Percentiles rank a stretch among this genome's conserved stretches.
Evolutionary conservation across 2,113 vertebrate genomes (phyloP).

Genomic region (Saiga tatarica): DNA sequence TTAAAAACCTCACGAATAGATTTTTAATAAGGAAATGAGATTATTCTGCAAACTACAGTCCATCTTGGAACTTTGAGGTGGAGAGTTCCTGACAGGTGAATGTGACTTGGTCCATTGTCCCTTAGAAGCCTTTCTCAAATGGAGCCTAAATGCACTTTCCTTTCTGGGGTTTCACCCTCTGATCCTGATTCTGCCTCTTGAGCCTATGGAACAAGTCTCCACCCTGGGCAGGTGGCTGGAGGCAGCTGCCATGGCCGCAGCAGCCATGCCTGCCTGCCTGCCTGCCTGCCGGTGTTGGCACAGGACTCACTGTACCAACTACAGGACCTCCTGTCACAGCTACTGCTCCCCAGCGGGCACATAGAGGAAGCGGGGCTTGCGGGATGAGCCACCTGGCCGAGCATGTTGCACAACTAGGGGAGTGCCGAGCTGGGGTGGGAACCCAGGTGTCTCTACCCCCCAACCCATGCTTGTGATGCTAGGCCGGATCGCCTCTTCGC

Average conservation of each 20-base stretch:
- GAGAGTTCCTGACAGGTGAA: neutral
- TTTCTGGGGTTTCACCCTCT: neutral
- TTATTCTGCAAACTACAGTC: neutral
- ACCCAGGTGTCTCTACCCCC: neutral
- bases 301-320: accelerated
- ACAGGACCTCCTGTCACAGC: neutral
- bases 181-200: neutral
- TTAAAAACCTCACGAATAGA: neutral
- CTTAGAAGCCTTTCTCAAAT: neutral
- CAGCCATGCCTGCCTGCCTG: accelerated
- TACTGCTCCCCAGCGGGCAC: accelerated
- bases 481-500: neutral
- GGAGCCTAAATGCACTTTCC: neutral
- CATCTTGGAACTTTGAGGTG: neutral
- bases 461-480: neutral
- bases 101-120: neutral
- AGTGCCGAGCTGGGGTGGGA: neutral
- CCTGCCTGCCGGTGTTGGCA: neutral
- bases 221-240: neutral
- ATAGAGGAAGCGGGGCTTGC: neutral
- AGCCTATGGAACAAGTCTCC: neutral
- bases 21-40: neutral
- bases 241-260: neutral
- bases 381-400: neutral
- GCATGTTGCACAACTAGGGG: neutral